Percentiles rank a stretch among this genome's conserved stretches.
phyloP scores from a whole-genome alignment of 2,888 invertebrate genomes.

The Branchipolynoe longqiensis region DNA sequence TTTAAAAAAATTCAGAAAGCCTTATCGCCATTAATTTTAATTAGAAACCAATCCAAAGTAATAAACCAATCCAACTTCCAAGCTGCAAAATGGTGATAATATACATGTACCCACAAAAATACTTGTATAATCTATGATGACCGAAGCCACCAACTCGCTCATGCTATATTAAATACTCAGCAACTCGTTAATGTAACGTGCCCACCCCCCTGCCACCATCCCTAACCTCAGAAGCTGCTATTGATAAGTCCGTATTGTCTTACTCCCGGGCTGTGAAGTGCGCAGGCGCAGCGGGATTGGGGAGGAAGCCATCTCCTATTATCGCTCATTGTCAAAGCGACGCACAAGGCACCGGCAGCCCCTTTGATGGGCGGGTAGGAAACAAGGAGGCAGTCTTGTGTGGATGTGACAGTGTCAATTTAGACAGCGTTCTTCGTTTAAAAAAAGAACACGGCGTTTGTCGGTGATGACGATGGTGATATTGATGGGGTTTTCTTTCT shows the following conservation, averaged over 20 bases:
- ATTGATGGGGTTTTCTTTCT: no score
- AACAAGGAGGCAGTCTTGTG: not conserved
- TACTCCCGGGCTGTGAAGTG: conserved; percentile 39
- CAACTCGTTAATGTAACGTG: conserved; percentile 4
- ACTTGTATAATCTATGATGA: no score
- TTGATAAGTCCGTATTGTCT: conserved; percentile 45
- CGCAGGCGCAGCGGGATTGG: conserved; percentile 15
- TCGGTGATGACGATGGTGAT: no score
- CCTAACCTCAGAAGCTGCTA: conserved; percentile 39
- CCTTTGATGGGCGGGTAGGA: not conserved
- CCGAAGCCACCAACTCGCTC: conserved; percentile 2
- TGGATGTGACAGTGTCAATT: conserved; percentile 39
- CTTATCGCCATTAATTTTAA: no score
- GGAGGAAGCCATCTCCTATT: conserved; percentile 18
- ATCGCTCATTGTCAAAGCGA: conserved; percentile 46
- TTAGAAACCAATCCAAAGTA: no score
- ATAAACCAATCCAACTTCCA: no score
- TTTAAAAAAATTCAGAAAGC: no score
- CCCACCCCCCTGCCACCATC: not conserved
- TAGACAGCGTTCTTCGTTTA: conserved; percentile 9
- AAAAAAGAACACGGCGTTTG: conserved; percentile 1
- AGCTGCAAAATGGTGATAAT: no score
- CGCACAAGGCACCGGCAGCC: conserved; percentile 19
- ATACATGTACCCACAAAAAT: no score
- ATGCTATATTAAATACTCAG: conserved; percentile 20